Evolutionary conservation across 2,888 invertebrate genomes (phyloP).

Genomic region (Ptychoptera albimana): DNA sequence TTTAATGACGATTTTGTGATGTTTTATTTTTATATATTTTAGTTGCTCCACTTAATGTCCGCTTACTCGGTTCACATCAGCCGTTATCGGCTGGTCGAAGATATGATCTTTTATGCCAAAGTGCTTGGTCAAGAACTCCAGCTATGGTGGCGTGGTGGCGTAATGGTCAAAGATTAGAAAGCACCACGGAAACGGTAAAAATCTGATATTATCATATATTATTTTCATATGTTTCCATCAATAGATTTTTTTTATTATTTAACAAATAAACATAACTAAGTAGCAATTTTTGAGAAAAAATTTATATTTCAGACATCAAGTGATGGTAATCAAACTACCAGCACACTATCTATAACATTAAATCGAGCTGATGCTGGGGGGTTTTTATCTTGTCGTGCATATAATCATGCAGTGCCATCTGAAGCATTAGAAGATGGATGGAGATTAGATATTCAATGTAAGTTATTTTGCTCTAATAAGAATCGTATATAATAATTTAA

Average conservation of each 20-base stretch:
- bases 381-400: slow-evolving; percentile 65
- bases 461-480: slow-evolving; percentile 30
- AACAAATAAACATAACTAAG: background rate
- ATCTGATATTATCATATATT: background rate
- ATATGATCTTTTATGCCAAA: slow-evolving; percentile 74
- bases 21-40: slow-evolving; percentile 29
- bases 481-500: slow-evolving; percentile 14
- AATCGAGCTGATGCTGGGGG: slow-evolving; percentile 70
- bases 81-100: slow-evolving; percentile 71
- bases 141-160: slow-evolving; percentile 85
- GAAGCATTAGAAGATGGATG: slow-evolving; percentile 68
- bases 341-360: slow-evolving; percentile 64
- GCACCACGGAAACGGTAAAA: slow-evolving; percentile 67
- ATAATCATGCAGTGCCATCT: slow-evolving; percentile 64
- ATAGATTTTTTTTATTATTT: background rate
- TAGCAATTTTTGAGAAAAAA: background rate
- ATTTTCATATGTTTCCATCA: background rate
- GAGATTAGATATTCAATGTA: slow-evolving; percentile 79
- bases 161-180: slow-evolving; percentile 63
- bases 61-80: slow-evolving; percentile 66
- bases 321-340: slow-evolving; percentile 79
- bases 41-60: slow-evolving; percentile 79
- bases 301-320: slow-evolving; percentile 54
- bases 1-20: too few relatives aligned
- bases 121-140: slow-evolving; percentile 76